Percentiles rank a stretch among this genome's conserved stretches.
phyloP scores from a whole-genome alignment of 92 coral and sea anemone species.

The Zoanthus sansibaricus region DNA sequence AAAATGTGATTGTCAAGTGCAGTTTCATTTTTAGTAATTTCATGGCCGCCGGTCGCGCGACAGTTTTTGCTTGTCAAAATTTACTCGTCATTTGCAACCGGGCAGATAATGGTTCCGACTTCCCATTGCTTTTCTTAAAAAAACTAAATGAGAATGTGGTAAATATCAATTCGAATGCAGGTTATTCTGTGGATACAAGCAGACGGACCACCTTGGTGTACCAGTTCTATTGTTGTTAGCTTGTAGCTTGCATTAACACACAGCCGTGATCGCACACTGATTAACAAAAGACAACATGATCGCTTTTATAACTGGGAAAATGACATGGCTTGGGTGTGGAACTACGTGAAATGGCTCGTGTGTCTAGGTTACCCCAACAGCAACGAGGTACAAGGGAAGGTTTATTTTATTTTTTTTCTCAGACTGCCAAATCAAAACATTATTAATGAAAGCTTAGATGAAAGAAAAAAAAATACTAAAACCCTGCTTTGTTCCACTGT shows the following conservation, averaged over 20 bases:
- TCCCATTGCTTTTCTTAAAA: too few species aligned
- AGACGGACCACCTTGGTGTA: background rate
- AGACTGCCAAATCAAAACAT: background rate
- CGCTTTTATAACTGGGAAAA: background rate
- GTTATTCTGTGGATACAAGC: background rate
- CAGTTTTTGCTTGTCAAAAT: too few species aligned
- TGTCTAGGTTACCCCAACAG: conserved; percentile 64
- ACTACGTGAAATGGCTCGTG: conserved; percentile 69
- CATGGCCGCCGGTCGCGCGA: too few species aligned
- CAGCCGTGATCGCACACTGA: conserved; percentile 27
- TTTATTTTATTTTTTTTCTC: background rate
- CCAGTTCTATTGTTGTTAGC: conserved; percentile 22
- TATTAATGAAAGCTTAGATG: too few species aligned
- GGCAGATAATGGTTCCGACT: too few species aligned
- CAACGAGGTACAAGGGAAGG: conserved; percentile 49
- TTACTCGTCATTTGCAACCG: too few species aligned
- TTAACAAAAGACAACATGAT: conserved; percentile 32
- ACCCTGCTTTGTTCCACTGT: background rate
- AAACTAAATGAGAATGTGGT: too few species aligned
- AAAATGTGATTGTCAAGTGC: too few species aligned
- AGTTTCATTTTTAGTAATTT: too few species aligned
- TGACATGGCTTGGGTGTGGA: conserved; percentile 67
- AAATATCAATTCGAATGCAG: background rate
- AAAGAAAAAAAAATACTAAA: background rate
- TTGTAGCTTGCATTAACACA: background rate